These are phyloP conservation scores for Noctua comes DNA, from an alignment of 2,888 invertebrate genomes.

Conservation along the genomic window DNA sequence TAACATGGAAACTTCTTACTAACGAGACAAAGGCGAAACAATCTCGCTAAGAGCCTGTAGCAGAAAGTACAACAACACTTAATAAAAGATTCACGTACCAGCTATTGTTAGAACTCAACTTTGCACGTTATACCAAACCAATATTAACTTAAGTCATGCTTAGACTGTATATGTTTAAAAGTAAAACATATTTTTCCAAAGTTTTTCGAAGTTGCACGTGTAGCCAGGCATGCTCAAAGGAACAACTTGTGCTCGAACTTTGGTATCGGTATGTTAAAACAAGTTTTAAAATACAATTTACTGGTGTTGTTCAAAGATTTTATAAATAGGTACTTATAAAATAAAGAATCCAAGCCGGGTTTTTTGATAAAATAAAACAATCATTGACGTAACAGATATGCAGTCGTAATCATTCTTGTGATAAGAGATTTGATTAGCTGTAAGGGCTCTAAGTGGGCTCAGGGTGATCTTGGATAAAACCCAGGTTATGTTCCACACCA, in stretches of 20 bases:
- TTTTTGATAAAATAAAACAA: not conserved
- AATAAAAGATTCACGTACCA: slow-evolving; percentile 26
- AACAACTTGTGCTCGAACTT: slow-evolving; percentile 17
- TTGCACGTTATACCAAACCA: slow-evolving; percentile 19
- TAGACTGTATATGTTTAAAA: slow-evolving; percentile 16
- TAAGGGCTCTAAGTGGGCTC: not conserved
- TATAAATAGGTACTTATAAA: not conserved
- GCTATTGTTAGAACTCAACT: slow-evolving; percentile 36
- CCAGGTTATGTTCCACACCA: not conserved
- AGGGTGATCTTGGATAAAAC: not conserved
- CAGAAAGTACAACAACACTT: slow-evolving; percentile 21
- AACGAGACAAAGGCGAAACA: slow-evolving; percentile 4
- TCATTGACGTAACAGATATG: not conserved
- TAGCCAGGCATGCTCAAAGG: not conserved
- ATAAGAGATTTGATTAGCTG: not conserved
- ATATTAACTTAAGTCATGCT: slow-evolving; percentile 30
- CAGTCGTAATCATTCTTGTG: not conserved
- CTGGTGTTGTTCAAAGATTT: not conserved
- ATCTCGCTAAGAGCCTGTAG: not conserved
- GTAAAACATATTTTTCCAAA: slow-evolving; percentile 34
- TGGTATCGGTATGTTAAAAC: not conserved
- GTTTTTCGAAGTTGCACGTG: slow-evolving; percentile 23
- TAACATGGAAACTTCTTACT: slow-evolving; percentile 20
- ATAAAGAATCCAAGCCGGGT: not conserved
- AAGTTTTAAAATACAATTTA: slow-evolving; percentile 13